Conservation (phyloP, 2,888 invertebrate species). For the Drosophila infuscata region DNA sequence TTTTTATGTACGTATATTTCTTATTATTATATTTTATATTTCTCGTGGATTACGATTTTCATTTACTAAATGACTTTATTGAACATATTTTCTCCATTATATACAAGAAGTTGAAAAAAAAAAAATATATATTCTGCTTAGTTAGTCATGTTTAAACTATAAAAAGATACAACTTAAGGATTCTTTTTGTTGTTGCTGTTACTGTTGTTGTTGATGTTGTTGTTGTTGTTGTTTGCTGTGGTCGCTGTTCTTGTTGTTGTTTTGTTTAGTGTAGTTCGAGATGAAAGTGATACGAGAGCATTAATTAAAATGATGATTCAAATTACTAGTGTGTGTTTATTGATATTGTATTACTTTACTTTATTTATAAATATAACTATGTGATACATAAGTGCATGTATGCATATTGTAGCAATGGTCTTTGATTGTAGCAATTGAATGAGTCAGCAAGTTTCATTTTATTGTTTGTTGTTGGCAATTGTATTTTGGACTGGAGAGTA, state of each 20-base stretch:
- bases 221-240: slow-evolving; percentile 13
- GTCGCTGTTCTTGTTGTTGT: slow-evolving; percentile 9
- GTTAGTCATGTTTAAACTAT: slow-evolving; percentile 14
- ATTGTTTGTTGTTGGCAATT: slow-evolving; percentile 1
- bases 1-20: slow-evolving; percentile 45
- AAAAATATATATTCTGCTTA: slow-evolving; percentile 4
- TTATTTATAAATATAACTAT: slow-evolving; percentile 42
- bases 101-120: slow-evolving; percentile 40
- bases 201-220: slow-evolving; percentile 8
- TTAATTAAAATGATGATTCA: slow-evolving; percentile 19
- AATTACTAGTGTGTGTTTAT: slow-evolving; percentile 20
- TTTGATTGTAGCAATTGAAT: slow-evolving; percentile 40
- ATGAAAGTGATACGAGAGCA: slow-evolving; percentile 20
- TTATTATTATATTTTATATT: slow-evolving; percentile 49
- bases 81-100: slow-evolving; percentile 50
- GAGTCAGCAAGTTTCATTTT: slow-evolving; percentile 27
- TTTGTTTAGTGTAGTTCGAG: slow-evolving; percentile 18
- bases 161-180: slow-evolving; percentile 5
- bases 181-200: slow-evolving; percentile 4
- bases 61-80: slow-evolving; percentile 44
- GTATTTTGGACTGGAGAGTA: neutral
- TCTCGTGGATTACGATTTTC: slow-evolving; percentile 32
- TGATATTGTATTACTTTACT: slow-evolving; percentile 34
- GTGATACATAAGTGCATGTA: slow-evolving; percentile 25
- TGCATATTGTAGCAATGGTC: slow-evolving; percentile 39